Percentiles rank a stretch among this genome's conserved stretches.
These are phyloP conservation scores for Gila orcuttii DNA, from an alignment of 2,113 vertebrate species.

Conservation along the genomic window DNA sequence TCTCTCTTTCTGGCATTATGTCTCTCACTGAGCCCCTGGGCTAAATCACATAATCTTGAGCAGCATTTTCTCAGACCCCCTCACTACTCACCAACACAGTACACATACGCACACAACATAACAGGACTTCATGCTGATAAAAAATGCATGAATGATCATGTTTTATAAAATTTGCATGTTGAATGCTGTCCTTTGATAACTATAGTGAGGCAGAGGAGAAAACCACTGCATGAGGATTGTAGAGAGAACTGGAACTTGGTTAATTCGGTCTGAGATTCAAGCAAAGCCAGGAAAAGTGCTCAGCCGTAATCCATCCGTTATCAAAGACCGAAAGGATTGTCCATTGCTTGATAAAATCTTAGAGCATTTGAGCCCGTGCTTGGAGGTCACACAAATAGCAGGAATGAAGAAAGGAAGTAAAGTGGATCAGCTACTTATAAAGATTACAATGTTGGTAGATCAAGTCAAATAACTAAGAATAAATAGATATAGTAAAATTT, in stretches of 20 bases:
- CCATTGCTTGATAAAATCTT: not conserved
- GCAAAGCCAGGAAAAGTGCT: not conserved
- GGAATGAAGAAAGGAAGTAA: not conserved
- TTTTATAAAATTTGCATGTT: not conserved
- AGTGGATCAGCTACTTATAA: conserved; percentile 1
- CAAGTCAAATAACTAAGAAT: not conserved
- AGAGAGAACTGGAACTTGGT: not conserved
- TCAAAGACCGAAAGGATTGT: not conserved
- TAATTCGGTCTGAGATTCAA: not conserved
- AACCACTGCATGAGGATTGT: not conserved
- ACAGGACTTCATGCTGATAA: not conserved
- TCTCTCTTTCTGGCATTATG: conserved; percentile 5
- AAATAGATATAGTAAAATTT: not conserved
- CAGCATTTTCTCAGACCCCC: not conserved
- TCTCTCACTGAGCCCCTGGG: not conserved
- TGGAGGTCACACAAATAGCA: not conserved
- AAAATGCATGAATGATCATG: not conserved
- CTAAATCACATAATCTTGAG: conserved; percentile 28
- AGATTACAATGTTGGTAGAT: not conserved
- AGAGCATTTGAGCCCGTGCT: not conserved
- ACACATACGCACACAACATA: not conserved
- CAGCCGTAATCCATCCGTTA: not conserved
- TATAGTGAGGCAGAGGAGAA: not conserved
- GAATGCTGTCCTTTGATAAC: not conserved
- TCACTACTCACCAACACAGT: not conserved